Base-by-base conservation (phyloP, 2,888 invertebrate genomes). In the Dasypogon diadema region DNA sequence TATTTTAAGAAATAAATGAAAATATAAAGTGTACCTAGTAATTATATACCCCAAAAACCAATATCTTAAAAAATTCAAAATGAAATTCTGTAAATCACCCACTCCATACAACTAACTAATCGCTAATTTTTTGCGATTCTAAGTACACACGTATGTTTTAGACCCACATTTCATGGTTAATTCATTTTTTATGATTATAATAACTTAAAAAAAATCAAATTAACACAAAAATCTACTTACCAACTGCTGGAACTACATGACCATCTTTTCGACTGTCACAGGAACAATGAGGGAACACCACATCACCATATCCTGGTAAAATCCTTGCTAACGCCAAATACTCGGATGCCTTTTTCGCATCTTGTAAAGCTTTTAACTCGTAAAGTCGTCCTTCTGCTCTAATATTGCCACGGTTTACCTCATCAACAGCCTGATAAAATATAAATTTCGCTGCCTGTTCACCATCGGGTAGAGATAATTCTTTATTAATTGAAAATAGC, bases 281-380 rank as follows among this genome's bases (percentile, higher is more conserved):
- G 34, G 93, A 89, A 85, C 98, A 93, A 87, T 97, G 96, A 26
- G 99, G 99, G 88, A 99, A 98, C 65, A 95, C 93, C 12, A 98
- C 90, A 84, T 95, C 93, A 0, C 96, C 97, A 87, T 99, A 99
- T 60, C 98, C 99, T 72, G 95, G 93, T 81, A 98, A 88, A 79
- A 92, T 89, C 76, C 96, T 90, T 16, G 95, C 97, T 80, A 95
- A 86, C 78, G 92, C 90, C 78, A 98, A 89, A 87, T 97, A 97
- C 88, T 96, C 95, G 75, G 90, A 87, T 78, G 95, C 95, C 81
- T 97, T 92, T 77, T 92, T 91, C 81, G 93, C 91, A 83, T 97
- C 95, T 86, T 98, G 98, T 75, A 98, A 88, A 34, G 98, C 97
- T 88, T 98, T 99, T 78, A 99, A 88, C 86, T 99, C 98, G 87